Evolutionary conservation across 2,797 vertebrate species (phyloP), one percentile per base, ranked within the genome.

Genomic region (Gymnoscopelus braueri): DNA sequence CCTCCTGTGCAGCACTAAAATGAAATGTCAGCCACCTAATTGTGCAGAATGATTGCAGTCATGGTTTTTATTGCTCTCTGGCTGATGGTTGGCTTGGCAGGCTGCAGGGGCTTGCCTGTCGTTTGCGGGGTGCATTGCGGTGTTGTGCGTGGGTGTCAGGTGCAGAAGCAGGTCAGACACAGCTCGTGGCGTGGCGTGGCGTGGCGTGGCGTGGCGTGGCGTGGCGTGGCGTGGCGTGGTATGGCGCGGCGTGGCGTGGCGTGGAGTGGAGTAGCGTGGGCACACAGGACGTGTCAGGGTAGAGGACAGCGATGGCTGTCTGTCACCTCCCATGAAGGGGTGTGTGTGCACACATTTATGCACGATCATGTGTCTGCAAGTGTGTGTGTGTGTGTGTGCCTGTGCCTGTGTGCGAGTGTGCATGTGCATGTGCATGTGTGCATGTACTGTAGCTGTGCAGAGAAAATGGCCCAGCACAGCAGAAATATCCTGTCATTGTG

Each of bases 401-500:
- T 9, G 8, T 9, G 1, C 39, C 2, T 39, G 29, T 53, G 14
- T 49, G 47, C 58, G 59, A 0, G 9, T 39, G 35, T 3, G 8
- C 1, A 1, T 2, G 9, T 44, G 39, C 39, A 6, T 44, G 39
- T 0, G 2, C 2, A 9, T 44, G 39, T 44, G 39, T 44, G 39
- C 39, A 44, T 44, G 12, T 51, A 51, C n/a, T 13, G 50, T 4
- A 15, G n/a, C 50, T 5, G 14, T 51, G 50, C n/a, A 49, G 74
- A 74, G 68, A 65, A 87, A 87, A 87, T 1, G 68, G 70, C 83
- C 32, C 13, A 19, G 83, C 69, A 4, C 82, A 85, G 86, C 88
- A 91, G 75, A 87, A 86, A 84, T 73, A 65, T 60, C 64, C 62
- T 79, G 83, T 78, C 81, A 74, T 77, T 75, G 53, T 84, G 87